Conservation (phyloP, 2,888 invertebrate species). For the Melinaea marsaeus region DNA sequence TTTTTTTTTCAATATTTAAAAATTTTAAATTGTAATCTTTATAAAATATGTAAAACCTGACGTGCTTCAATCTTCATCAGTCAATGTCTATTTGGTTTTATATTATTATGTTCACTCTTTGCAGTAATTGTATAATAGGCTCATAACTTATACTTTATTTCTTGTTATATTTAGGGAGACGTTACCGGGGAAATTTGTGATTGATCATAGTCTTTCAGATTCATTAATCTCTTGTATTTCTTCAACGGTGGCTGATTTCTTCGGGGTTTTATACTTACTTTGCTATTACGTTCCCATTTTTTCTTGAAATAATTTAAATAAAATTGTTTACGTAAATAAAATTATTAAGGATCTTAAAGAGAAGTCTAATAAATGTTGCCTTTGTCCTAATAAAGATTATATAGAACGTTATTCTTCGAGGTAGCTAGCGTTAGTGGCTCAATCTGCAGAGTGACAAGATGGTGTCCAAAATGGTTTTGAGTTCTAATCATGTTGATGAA, state of each 20-base stretch:
- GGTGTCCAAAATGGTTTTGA: too few species aligned
- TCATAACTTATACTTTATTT: constrained; percentile 17
- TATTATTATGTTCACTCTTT: constrained; percentile 9
- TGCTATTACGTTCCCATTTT: neutral
- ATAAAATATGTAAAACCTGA: neutral
- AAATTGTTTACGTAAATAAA: too few species aligned
- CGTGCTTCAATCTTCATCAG: neutral
- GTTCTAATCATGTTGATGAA: too few species aligned
- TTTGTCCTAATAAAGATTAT: too few species aligned
- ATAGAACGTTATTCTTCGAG: too few species aligned
- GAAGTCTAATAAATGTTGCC: too few species aligned
- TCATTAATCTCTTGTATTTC: constrained; percentile 75
- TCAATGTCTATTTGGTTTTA: constrained; percentile 4
- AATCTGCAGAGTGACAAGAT: too few species aligned
- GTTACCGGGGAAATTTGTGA: constrained; percentile 50
- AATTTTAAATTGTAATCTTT: neutral
- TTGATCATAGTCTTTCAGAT: constrained; percentile 72
- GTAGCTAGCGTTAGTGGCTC: too few species aligned
- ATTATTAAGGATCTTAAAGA: too few species aligned
- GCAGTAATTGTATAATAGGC: constrained; percentile 7
- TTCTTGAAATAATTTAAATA: neutral
- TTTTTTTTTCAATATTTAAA: too few species aligned
- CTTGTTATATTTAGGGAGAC: constrained; percentile 14
- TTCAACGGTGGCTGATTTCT: constrained; percentile 44
- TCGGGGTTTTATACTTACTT: constrained; percentile 40